These are phyloP conservation scores for Cantharis lateralis DNA, from an alignment of 2,888 invertebrate genomes.

Conservation along the genomic window DNA sequence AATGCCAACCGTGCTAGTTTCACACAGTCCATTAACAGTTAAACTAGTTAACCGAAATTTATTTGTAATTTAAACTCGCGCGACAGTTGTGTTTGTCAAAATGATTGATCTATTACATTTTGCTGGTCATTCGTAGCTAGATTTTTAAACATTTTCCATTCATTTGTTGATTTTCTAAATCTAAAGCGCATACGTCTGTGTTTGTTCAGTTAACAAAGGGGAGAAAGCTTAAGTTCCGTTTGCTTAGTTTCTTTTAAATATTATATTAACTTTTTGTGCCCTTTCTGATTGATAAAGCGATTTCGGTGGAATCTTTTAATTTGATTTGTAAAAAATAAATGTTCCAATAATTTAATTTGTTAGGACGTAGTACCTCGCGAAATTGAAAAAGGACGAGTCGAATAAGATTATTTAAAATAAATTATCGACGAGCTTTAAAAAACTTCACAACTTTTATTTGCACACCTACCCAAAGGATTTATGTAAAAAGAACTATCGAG, in stretches of 20 bases:
- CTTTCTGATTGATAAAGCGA: not conserved
- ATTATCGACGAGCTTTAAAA: too few species aligned
- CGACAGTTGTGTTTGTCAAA: constrained; percentile 23
- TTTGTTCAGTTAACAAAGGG: constrained; percentile 23
- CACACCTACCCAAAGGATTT: constrained; percentile 36
- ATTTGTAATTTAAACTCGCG: constrained; percentile 15
- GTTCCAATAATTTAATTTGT: not conserved
- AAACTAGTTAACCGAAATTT: constrained; percentile 19
- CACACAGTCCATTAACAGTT: constrained; percentile 17
- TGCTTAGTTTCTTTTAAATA: constrained; percentile 25
- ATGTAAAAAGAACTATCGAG: constrained; percentile 40
- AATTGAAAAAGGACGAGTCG: too few species aligned
- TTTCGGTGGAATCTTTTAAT: not conserved
- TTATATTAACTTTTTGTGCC: constrained; percentile 1
- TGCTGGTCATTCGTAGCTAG: constrained; percentile 24
- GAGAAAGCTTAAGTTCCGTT: constrained; percentile 17
- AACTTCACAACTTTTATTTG: constrained; percentile 27
- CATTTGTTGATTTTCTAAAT: constrained; percentile 35
- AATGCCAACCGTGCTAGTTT: constrained; percentile 4
- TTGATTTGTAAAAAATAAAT: not conserved
- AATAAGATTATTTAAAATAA: too few species aligned
- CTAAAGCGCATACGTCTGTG: constrained; percentile 21
- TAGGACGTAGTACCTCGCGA: not conserved
- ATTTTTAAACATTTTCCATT: constrained; percentile 18
- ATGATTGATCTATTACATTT: constrained; percentile 37